Evolutionary conservation across 2,797 vertebrate species (phyloP), one percentile per base, ranked within the genome.

Genomic region (Emys orbicularis): DNA sequence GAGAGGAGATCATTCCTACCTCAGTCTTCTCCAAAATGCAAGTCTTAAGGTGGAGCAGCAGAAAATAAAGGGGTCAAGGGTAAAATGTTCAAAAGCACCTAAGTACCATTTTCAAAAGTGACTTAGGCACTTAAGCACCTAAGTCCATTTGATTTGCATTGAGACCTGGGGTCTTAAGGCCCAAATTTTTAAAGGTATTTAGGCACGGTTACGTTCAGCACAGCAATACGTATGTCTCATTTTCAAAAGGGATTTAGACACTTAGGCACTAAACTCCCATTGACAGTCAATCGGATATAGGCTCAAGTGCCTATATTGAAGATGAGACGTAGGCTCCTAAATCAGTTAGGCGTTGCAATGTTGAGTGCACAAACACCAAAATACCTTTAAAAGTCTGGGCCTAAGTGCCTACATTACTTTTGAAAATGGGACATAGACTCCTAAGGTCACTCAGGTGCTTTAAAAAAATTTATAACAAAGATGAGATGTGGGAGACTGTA

Each of bases 371-470:
- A 37, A 41, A 41, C 10, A 23, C 65, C 9, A 23, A 72, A 37
- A 72, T 72, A 23, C 65, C 3, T 72, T 72, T 37, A 72, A 41
- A 37, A 37, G 19, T 25, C 21, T 41, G n/a, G n/a, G 19, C 65
- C 19, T 37, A 41, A 72, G 19, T 41, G 19, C 31, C 34, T 23
- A 11, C 0, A 1, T 1, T 0, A 0, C 49, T 81, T 95, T 50
- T 27, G 59, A 57, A 91, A 93, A 56, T 37, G 23, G 44, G 87
- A 18, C 47, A 44, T 79, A 15, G 21, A 15, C 86, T 23, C 9
- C 52, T 86, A 90, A 47, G 13, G 2, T 83, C 83, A 10, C 27
- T 79, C n/a, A 0, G 0, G 0, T 89, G 52, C 18, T 47, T 94
- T 86, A 90, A 85, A 18, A 79, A 12, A 44, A 57, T 21, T 52